Percentiles rank a stretch among this genome's conserved stretches.
Conservation (phyloP, 2,797 vertebrate genomes). For the Syncerus caffer region DNA sequence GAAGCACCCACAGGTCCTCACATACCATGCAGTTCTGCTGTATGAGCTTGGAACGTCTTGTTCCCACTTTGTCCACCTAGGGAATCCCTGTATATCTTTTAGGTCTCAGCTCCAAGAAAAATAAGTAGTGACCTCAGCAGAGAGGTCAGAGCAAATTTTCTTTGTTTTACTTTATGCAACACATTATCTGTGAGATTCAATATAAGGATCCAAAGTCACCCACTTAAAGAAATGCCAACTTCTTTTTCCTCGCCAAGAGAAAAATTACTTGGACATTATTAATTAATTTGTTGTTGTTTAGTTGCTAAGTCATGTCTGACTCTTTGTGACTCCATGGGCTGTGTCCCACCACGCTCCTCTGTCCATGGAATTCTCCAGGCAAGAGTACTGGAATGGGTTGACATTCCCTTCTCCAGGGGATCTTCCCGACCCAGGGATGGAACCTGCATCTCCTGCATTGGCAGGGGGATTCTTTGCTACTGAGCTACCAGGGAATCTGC, state of each 20-base stretch:
- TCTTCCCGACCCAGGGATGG: background rate
- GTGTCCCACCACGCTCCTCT: background rate
- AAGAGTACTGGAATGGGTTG: background rate
- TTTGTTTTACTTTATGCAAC: background rate
- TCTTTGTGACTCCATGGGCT: background rate
- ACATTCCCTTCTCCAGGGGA: background rate
- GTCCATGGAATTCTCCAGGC: background rate
- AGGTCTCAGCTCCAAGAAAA: background rate
- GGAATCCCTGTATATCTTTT: background rate
- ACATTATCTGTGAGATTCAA: background rate
- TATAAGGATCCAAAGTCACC: background rate
- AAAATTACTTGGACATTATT: slow-evolving; percentile 1
- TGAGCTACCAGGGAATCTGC: background rate
- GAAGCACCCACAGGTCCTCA: background rate
- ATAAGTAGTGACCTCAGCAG: background rate
- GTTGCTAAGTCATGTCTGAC: background rate
- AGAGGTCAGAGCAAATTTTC: background rate
- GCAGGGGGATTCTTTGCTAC: background rate
- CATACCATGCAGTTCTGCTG: background rate
- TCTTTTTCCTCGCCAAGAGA: background rate
- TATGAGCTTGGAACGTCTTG: background rate
- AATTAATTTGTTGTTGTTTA: background rate
- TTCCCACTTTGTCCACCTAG: background rate
- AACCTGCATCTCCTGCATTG: background rate
- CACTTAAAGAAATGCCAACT: background rate